Evolutionary conservation across 1,140 invertebrate species (phyloP).

Genomic region (Micrasema minimum): DNA sequence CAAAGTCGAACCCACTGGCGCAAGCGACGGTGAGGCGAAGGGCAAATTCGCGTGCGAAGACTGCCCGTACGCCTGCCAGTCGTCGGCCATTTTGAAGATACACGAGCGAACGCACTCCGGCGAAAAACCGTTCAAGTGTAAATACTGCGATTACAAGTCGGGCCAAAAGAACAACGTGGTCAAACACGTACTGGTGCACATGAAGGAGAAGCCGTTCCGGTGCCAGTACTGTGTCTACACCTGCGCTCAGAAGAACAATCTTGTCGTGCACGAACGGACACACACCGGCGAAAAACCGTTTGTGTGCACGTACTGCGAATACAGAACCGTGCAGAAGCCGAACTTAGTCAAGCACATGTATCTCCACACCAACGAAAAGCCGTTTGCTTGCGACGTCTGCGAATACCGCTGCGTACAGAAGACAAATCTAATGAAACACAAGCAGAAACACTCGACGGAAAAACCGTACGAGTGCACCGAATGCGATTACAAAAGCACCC

Average conservation of each 20-base stretch:
- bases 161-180: conserved; percentile 81
- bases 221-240: conserved; percentile 77
- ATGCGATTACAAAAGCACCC: conserved; percentile 58
- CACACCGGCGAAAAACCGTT: conserved; percentile 73
- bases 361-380: conserved; percentile 72
- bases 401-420: conserved; percentile 66
- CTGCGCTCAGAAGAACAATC: conserved; percentile 73
- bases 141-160: conserved; percentile 78
- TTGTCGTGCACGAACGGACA: conserved; percentile 69
- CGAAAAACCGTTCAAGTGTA: conserved; percentile 71
- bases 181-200: conserved; percentile 79
- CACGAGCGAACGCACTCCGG: conserved; percentile 72
- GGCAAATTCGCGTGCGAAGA: conserved; percentile 63
- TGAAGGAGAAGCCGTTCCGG: conserved; percentile 78
- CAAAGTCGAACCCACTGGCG: neutral
- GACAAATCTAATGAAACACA: conserved; percentile 65
- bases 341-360: conserved; percentile 73
- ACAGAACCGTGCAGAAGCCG: conserved; percentile 67
- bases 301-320: conserved; percentile 73
- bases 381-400: conserved; percentile 74
- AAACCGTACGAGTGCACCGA: conserved; percentile 54
- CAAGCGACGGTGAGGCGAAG: conserved; percentile 49
- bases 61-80: conserved; percentile 63
- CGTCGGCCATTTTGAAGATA: conserved; percentile 75
- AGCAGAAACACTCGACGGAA: conserved; percentile 63